phyloP scores from a whole-genome alignment of 2,888 invertebrate species.

The Phlogophora meticulosa region DNA sequence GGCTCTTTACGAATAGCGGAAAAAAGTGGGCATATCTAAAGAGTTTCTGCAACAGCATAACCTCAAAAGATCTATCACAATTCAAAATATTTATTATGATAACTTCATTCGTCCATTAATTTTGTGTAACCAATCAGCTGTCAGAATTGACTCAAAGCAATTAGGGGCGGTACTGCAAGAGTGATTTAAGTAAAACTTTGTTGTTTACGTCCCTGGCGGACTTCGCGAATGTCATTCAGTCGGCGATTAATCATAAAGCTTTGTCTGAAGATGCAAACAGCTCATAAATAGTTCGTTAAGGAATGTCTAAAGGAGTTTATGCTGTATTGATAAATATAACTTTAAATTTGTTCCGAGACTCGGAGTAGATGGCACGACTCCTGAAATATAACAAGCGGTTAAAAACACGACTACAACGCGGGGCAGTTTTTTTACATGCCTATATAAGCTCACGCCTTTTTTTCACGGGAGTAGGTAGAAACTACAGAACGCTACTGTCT shows the following conservation, averaged over 20 bases:
- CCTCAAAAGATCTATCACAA: not conserved
- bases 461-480: too few species aligned
- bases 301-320: slow-evolving; percentile 54
- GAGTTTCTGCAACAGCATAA: not conserved
- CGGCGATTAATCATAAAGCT: slow-evolving; percentile 81
- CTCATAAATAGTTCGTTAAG: slow-evolving; percentile 77
- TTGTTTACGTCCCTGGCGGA: slow-evolving; percentile 76
- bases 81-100: slow-evolving; percentile 34
- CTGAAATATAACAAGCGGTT: not conserved
- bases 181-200: slow-evolving; percentile 81
- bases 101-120: slow-evolving; percentile 52
- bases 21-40: not conserved
- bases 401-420: not conserved
- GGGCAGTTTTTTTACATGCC: not conserved
- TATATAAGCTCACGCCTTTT: too few species aligned
- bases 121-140: slow-evolving; percentile 75
- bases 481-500: too few species aligned
- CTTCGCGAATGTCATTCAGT: slow-evolving; percentile 75
- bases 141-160: slow-evolving; percentile 81
- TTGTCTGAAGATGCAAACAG: slow-evolving; percentile 78
- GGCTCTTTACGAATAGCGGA: too few species aligned
- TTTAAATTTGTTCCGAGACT: slow-evolving; percentile 15
- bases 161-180: slow-evolving; percentile 78
- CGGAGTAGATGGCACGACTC: not conserved
- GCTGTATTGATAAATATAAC: slow-evolving; percentile 21